phyloP scores from a whole-genome alignment of 2,113 vertebrate genomes.

The Ancistrus triradiatus region DNA sequence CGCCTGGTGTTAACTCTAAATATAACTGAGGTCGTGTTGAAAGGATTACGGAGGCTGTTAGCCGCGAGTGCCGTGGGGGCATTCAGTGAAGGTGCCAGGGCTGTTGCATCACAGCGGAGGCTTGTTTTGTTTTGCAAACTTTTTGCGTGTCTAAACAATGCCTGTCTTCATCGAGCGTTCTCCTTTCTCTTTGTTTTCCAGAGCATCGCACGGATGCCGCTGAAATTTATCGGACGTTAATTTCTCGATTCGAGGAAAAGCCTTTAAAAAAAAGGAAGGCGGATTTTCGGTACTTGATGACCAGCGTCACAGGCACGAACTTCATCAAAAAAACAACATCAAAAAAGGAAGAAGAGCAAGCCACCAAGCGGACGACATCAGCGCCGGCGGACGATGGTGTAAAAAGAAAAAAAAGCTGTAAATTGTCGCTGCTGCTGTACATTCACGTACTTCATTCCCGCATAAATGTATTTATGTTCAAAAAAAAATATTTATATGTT shows the following conservation, averaged over 20 bases:
- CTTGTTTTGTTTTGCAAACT: too few relatives aligned
- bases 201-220: conserved; percentile 55
- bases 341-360: conserved; percentile 50
- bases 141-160: too few relatives aligned
- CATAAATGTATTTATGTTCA: conserved; percentile 82
- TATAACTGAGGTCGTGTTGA: too few relatives aligned
- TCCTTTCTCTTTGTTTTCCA: conserved; percentile 44
- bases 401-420: conserved; percentile 72
- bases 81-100: too few relatives aligned
- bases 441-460: conserved; percentile 71
- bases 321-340: conserved; percentile 55
- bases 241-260: conserved; percentile 57
- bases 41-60: too few relatives aligned
- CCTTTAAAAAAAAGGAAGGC: conserved; percentile 47
- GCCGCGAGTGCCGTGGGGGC: too few relatives aligned
- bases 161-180: neutral
- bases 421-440: conserved; percentile 75
- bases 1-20: too few relatives aligned
- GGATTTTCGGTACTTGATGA: conserved; percentile 65
- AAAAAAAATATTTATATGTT: conserved; percentile 80
- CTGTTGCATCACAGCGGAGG: too few relatives aligned
- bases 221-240: conserved; percentile 58
- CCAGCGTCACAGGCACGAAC: conserved; percentile 60
- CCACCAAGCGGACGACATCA: conserved; percentile 53
- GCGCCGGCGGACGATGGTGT: conserved; percentile 61